Conservation (phyloP, 1,140 invertebrate species). For the Drosophila tsacasi region DNA sequence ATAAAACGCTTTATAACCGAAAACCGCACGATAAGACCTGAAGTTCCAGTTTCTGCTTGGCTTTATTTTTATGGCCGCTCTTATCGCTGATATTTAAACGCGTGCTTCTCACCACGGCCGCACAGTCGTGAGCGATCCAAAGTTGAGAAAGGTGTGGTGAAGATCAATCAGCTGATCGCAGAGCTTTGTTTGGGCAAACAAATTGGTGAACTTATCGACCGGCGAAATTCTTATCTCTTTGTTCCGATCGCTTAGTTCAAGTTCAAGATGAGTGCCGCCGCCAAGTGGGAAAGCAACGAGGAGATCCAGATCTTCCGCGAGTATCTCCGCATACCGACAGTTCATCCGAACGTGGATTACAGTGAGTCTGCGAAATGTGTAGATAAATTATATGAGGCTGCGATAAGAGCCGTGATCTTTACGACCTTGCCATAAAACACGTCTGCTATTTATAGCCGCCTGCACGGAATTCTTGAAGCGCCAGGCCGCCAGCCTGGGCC, state of each 20-base stretch:
- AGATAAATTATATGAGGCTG: not conserved
- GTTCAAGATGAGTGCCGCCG: constrained; percentile 43
- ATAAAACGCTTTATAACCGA: constrained; percentile 35
- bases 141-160: constrained; percentile 61
- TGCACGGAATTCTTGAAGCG: constrained; percentile 88
- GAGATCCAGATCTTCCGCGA: constrained; percentile 92
- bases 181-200: constrained; percentile 32
- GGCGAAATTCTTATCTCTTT: constrained; percentile 7
- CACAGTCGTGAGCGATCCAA: constrained; percentile 54
- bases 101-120: constrained; percentile 4
- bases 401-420: constrained; percentile 19
- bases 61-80: not conserved
- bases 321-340: constrained; percentile 92
- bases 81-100: constrained; percentile 63
- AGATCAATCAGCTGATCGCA: constrained; percentile 36
- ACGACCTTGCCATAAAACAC: constrained; percentile 75
- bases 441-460: constrained; percentile 89
- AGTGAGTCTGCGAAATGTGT: constrained; percentile 86
- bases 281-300: constrained; percentile 86
- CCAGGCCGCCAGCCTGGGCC: constrained; percentile 88
- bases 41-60: constrained; percentile 11
- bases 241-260: constrained; percentile 2
- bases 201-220: constrained; percentile 6
- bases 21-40: constrained; percentile 43
- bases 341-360: constrained; percentile 94